Evolutionary conservation across 2,113 vertebrate species (phyloP).

Genomic region (Periophthalmodon schlosseri): DNA sequence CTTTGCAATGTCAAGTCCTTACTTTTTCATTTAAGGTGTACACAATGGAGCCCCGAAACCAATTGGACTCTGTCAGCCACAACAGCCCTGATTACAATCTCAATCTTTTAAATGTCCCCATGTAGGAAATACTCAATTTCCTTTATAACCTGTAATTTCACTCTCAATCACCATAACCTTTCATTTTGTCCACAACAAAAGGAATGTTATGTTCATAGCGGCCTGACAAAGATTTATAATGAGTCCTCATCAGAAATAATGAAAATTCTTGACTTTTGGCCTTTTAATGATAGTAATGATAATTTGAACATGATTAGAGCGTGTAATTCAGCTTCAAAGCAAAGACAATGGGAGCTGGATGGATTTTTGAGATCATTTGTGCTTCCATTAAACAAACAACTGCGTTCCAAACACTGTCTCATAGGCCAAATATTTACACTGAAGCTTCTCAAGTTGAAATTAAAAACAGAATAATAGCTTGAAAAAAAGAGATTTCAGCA

Average conservation of each 20-base stretch:
- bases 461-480: background rate
- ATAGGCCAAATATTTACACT: background rate
- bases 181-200: slow-evolving; percentile 61
- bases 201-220: slow-evolving; percentile 44
- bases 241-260: slow-evolving; percentile 50
- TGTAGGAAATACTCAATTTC: slow-evolving; percentile 54
- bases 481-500: background rate
- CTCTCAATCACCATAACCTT: slow-evolving; percentile 49
- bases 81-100: slow-evolving; percentile 56
- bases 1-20: slow-evolving; percentile 60
- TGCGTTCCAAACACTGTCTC: background rate
- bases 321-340: background rate
- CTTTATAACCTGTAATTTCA: slow-evolving; percentile 64
- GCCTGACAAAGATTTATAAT: slow-evolving; percentile 54
- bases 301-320: slow-evolving; percentile 27
- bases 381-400: background rate
- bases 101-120: slow-evolving; percentile 57
- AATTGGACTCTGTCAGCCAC: slow-evolving; percentile 50
- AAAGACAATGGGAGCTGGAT: slow-evolving; percentile 11
- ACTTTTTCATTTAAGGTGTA: slow-evolving; percentile 57
- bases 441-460: background rate
- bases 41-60: slow-evolving; percentile 38
- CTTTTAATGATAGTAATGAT: slow-evolving; percentile 49
- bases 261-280: slow-evolving; percentile 28
- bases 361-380: slow-evolving; percentile 3